Evolutionary conservation across 92 coral and sea anemone genomes (phyloP), one percentile per base, ranked within the genome.

Genomic region (Porites lobata): DNA sequence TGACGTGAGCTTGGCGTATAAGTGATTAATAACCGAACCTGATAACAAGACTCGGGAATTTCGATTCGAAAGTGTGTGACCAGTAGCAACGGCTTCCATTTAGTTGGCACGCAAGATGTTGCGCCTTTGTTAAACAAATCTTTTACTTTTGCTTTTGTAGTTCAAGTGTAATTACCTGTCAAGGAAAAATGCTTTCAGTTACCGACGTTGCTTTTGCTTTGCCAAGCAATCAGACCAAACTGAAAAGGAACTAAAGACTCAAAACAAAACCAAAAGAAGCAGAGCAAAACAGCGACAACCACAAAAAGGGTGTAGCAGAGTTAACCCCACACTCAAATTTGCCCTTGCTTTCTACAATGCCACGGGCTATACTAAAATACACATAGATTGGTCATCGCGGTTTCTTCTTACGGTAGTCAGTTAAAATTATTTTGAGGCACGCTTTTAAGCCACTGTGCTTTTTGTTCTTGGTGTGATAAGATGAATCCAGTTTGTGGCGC

Each of bases 111-210:
- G 81, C 81, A 84, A 84, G 56, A 73, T 84, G 74, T 51, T 72
- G 21, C 29, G 61, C 87, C 65, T 84, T 84, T 84, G 87, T 74
- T 84, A 84, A 74, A 84, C 87, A 84, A 84, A 74, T 84, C 79
- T 38, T 64, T 11, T 20, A 56, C 56, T 74, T 72, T 68, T n/a
- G 62, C 79, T 50, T 47, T 50, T 59, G 21, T 84, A 14, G 11
- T 47, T 59, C 73, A 73, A 80, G 13, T 58, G 58, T 84, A 84
- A 84, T 84, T 50, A 64, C 72, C 80, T 74, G 87, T 84, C 87
- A 75, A 18, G 14, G 17, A 64, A 18, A 84, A 84, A 84, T 84
- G 80, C 87, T 84, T 84, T 74, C 75, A 84, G 87, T 84, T 65
- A 32, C 81, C 73, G 87, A 65, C 80, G 64, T 84, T 62, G 52